Percentiles rank a stretch among this genome's conserved stretches.
Evolutionary conservation across 92 coral and sea anemone species (phyloP).

Genomic region (Phymanthus crucifer): DNA sequence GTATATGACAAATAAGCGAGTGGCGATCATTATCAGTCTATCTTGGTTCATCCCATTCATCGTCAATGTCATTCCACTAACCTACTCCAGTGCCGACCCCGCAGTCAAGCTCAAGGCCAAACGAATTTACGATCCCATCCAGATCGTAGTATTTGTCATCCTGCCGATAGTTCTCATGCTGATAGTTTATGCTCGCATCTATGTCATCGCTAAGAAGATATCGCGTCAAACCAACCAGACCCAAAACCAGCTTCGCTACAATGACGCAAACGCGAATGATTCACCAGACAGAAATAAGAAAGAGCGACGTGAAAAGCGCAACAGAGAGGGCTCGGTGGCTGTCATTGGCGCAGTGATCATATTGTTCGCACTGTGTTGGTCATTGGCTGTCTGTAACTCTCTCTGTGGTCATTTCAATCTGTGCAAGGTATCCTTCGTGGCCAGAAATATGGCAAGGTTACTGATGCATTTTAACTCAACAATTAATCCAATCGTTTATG

Average conservation of each 20-base stretch:
- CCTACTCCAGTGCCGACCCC: neutral
- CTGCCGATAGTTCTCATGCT: constrained; percentile 35
- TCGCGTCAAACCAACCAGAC: constrained; percentile 37
- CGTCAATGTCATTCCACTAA: constrained; percentile 6
- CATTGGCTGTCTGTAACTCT: constrained; percentile 23
- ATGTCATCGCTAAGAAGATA: constrained; percentile 30
- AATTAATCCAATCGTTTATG: constrained; percentile 38
- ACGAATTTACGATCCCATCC: constrained; percentile 33
- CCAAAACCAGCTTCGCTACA: constrained; percentile 32
- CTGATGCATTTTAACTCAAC: constrained; percentile 32
- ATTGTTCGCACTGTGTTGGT: constrained; percentile 35
- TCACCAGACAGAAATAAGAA: constrained; percentile 3
- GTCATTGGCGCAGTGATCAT: constrained; percentile 38
- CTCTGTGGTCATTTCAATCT: constrained; percentile 6
- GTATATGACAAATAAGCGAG: constrained; percentile 28
- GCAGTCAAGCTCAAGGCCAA: constrained; percentile 5
- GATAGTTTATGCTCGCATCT: constrained; percentile 32
- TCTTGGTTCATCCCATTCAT: constrained; percentile 32
- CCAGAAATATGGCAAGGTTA: neutral
- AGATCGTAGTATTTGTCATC: constrained; percentile 21
- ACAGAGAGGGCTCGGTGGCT: constrained; percentile 42
- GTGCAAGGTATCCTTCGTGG: neutral
- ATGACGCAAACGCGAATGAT: constrained; percentile 23
- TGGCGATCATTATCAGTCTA: neutral
- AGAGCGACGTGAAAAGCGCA: constrained; percentile 40